A percentile compares a stretch with the other conserved stretches of the same genome.
phyloP scores from a whole-genome alignment of 2,888 invertebrate genomes.

The Tanytarsus gracilentus region DNA sequence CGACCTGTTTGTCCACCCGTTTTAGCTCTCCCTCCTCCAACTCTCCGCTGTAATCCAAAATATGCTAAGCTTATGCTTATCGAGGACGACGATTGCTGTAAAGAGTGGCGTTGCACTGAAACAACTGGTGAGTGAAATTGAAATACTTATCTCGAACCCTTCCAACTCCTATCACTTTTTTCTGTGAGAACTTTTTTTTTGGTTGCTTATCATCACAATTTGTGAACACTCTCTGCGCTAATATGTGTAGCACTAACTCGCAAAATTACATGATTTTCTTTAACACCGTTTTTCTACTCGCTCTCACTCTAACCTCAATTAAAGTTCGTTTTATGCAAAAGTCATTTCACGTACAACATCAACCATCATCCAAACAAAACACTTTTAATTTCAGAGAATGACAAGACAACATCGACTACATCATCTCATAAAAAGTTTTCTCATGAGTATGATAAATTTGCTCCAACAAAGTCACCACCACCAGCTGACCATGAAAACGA shows the following conservation, averaged over 20 bases:
- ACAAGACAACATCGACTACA: slow-evolving; percentile 29
- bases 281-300: too few species aligned
- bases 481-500: slow-evolving; percentile 26
- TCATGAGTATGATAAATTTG: slow-evolving; percentile 31
- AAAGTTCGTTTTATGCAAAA: too few species aligned
- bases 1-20: slow-evolving; percentile 72
- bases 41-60: slow-evolving; percentile 60
- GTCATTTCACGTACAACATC: too few species aligned
- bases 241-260: too few species aligned
- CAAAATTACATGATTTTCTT: too few species aligned
- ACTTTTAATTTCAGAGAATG: slow-evolving; percentile 34
- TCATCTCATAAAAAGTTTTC: slow-evolving; percentile 30
- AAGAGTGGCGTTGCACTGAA: slow-evolving; percentile 57
- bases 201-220: too few species aligned
- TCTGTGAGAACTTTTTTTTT: neutral
- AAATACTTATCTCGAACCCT: neutral
- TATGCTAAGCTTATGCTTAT: slow-evolving; percentile 55
- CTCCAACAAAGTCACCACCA: slow-evolving; percentile 30
- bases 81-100: slow-evolving; percentile 72
- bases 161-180: neutral
- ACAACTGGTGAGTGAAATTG: slow-evolving; percentile 31
- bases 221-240: slow-evolving; percentile 16
- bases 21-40: slow-evolving; percentile 63
- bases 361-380: slow-evolving; percentile 28
- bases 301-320: too few species aligned